Evolutionary conservation across 1,140 invertebrate genomes (phyloP).

Genomic region (Myzus persicae): DNA sequence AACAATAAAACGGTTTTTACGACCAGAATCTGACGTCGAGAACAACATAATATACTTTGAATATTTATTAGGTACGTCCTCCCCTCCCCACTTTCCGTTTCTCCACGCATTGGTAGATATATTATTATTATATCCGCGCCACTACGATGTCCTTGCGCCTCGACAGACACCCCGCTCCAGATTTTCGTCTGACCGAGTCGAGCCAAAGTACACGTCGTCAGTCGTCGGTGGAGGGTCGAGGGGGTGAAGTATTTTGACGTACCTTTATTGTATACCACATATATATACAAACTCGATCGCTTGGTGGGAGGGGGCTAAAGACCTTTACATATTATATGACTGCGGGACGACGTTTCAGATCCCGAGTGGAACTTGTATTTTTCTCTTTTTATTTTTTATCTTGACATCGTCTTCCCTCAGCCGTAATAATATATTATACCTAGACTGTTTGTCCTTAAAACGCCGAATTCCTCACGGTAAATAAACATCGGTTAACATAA

Average conservation of each 20-base stretch:
- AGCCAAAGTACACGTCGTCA: neutral
- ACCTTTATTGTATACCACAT: neutral
- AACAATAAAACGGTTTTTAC: conserved; percentile 29
- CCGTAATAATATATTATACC: neutral
- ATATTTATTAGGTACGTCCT: neutral
- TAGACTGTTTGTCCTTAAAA: neutral
- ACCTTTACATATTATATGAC: conserved; percentile 20
- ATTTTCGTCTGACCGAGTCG: neutral
- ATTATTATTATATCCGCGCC: neutral
- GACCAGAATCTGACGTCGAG: conserved; percentile 30
- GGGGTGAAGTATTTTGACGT: neutral
- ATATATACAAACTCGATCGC: no score
- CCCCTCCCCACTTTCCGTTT: neutral
- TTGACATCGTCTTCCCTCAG: neutral
- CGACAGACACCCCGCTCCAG: neutral
- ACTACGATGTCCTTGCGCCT: neutral
- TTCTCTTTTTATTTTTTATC: neutral
- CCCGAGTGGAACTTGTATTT: neutral
- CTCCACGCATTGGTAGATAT: neutral
- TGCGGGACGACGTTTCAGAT: neutral
- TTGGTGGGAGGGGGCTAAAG: neutral
- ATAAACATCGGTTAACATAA: neutral
- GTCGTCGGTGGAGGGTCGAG: neutral
- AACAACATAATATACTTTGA: neutral
- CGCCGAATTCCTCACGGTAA: neutral